Percentiles rank a stretch among this genome's conserved stretches.
phyloP scores from a whole-genome alignment of 2,888 invertebrate genomes.

The Megalurothrips usitatus region DNA sequence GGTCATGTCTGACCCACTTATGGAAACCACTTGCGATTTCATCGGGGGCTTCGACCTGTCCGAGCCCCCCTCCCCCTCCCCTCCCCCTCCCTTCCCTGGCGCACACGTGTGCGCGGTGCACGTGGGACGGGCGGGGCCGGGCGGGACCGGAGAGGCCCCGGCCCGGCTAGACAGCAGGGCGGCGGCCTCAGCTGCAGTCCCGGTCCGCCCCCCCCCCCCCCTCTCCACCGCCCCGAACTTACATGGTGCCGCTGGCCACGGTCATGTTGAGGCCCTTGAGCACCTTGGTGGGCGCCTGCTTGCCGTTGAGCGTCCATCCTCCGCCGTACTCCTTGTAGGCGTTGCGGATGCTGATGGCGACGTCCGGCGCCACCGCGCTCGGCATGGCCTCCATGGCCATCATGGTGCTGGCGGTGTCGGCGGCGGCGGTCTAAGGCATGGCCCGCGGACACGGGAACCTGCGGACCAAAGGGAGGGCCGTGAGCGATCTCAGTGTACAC shows the following conservation, averaged over 20 bases:
- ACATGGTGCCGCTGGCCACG: constrained; percentile 23
- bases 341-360: constrained; percentile 25
- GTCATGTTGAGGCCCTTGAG: constrained; percentile 24
- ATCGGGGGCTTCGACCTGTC: constrained; percentile 19
- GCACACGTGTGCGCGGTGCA: neutral
- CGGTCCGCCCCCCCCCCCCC: no score
- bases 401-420: neutral
- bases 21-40: constrained; percentile 24
- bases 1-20: constrained; percentile 19
- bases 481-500: no score
- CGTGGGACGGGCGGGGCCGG: no score
- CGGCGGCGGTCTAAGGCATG: neutral
- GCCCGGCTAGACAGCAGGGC: no score
- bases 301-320: constrained; percentile 15
- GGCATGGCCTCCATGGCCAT: neutral
- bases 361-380: constrained; percentile 14
- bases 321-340: constrained; percentile 19
- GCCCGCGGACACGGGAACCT: no score
- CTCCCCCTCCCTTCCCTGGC: neutral
- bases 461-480: no score
- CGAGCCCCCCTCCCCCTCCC: neutral
- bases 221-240: neutral
- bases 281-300: constrained; percentile 8
- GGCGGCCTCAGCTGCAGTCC: no score
- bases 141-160: neutral